phyloP scores from a whole-genome alignment of 2,113 vertebrate genomes.

The Colaptes auratus region DNA sequence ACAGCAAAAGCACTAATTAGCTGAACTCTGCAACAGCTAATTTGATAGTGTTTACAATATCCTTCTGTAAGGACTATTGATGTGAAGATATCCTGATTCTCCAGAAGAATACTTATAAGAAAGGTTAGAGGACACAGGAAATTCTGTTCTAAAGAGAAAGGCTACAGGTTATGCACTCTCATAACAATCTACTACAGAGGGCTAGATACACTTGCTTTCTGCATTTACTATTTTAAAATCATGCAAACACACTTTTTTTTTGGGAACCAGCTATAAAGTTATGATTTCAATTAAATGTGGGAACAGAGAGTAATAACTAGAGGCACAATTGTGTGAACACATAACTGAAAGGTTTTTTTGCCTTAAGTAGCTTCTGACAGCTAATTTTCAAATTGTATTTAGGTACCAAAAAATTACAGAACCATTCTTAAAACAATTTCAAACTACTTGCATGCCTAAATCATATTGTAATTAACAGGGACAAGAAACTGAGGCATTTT shows the following conservation, averaged over 20 bases:
- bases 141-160: background rate
- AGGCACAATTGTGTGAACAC: background rate
- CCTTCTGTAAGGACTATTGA: background rate
- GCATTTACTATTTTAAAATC: background rate
- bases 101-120: background rate
- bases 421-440: background rate
- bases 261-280: background rate
- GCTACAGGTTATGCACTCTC: background rate
- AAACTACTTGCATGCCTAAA: background rate
- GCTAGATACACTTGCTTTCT: background rate
- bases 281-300: background rate
- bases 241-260: background rate
- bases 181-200: background rate
- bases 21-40: slow-evolving; percentile 38
- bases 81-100: background rate
- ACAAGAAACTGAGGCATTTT: background rate
- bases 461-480: background rate
- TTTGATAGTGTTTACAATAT: slow-evolving; percentile 45
- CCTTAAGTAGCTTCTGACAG: background rate
- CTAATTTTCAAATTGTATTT: background rate
- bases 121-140: background rate
- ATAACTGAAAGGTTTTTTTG: background rate
- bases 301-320: background rate
- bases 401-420: background rate
- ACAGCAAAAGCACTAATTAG: slow-evolving; percentile 22